phyloP scores from a whole-genome alignment of 2,113 vertebrate species.

The Anthoscopus minutus region DNA sequence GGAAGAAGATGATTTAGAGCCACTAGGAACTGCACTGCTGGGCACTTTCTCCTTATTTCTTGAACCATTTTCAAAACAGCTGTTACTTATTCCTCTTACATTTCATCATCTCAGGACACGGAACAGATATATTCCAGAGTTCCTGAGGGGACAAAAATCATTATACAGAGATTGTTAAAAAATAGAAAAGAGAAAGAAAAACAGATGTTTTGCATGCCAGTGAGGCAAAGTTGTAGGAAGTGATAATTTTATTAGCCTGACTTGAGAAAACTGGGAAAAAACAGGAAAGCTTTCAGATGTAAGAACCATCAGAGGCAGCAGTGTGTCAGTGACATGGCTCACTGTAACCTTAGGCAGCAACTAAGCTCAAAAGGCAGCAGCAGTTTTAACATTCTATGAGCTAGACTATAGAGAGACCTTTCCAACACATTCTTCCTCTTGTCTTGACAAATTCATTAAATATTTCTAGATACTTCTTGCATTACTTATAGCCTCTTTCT shows the following conservation, averaged over 20 bases:
- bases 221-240: background rate
- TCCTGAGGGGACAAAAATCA: background rate
- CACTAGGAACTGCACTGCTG: background rate
- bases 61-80: conserved; percentile 46
- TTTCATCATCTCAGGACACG: conserved; percentile 15
- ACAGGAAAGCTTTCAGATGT: background rate
- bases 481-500: background rate
- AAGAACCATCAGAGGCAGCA: background rate
- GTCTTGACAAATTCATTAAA: background rate
- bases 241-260: background rate
- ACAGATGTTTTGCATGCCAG: background rate
- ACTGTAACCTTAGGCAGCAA: background rate
- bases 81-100: conserved; percentile 18
- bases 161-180: background rate
- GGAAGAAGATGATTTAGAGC: background rate
- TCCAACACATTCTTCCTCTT: background rate
- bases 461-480: background rate
- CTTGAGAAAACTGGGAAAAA: background rate
- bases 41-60: conserved; percentile 8
- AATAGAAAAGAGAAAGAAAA: background rate
- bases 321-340: background rate
- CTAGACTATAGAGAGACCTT: background rate
- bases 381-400: background rate
- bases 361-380: background rate
- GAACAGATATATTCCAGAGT: conserved; percentile 5